These are phyloP conservation scores for Aphaenogaster ashmeadi DNA, from an alignment of 1,140 invertebrate genomes.

Conservation along the genomic window DNA sequence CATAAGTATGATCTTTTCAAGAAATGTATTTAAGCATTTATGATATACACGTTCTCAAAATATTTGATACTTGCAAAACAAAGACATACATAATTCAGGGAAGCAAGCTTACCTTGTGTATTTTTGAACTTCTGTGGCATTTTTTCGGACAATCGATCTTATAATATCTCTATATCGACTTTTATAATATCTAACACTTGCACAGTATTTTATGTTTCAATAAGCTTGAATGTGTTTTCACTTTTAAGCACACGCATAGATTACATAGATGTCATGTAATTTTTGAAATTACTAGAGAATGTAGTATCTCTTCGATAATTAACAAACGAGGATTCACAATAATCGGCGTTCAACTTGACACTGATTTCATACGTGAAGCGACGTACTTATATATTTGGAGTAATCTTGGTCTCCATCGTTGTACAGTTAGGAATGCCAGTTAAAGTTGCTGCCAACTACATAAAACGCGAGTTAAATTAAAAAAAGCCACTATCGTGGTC, in stretches of 20 bases:
- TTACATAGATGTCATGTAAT: background rate
- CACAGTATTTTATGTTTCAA: background rate
- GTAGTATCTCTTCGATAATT: background rate
- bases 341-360: slow-evolving; percentile 54
- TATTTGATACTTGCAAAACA: background rate
- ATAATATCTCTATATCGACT: too few relatives aligned
- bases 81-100: background rate
- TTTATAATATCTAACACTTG: background rate
- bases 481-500: background rate
- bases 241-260: background rate
- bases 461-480: slow-evolving; percentile 47
- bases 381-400: slow-evolving; percentile 77
- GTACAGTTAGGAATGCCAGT: slow-evolving; percentile 80
- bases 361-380: slow-evolving; percentile 66
- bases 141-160: background rate
- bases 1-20: background rate
- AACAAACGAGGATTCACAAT: background rate
- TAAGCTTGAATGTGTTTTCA: background rate
- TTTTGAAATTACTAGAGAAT: background rate
- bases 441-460: slow-evolving; percentile 54
- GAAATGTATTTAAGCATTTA: slow-evolving; percentile 1
- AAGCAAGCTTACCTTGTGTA: slow-evolving; percentile 40
- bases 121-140: slow-evolving; percentile 7
- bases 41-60: background rate
- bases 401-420: slow-evolving; percentile 67